Percentiles rank a stretch among this genome's conserved stretches.
phyloP scores from a whole-genome alignment of 1,140 invertebrate species.

The Nephotettix cincticeps region DNA sequence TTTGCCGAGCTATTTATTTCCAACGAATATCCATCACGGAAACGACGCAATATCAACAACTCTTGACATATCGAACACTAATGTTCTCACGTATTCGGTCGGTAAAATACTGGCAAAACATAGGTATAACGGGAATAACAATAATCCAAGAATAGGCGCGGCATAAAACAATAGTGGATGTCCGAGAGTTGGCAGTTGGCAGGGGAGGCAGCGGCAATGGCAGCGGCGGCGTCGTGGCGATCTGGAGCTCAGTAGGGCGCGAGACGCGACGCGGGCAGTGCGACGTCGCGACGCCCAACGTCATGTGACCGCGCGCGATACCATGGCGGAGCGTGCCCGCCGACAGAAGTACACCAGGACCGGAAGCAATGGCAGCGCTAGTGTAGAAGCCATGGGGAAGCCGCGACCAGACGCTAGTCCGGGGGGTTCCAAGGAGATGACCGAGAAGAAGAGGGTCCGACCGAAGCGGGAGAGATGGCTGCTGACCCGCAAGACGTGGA shows the following conservation, averaged over 20 bases:
- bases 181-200: neutral
- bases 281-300: too few species aligned
- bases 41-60: too few species aligned
- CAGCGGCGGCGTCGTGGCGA: too few species aligned
- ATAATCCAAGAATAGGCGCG: constrained; percentile 21
- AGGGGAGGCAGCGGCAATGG: neutral
- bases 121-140: constrained; percentile 17
- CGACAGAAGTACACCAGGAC: neutral
- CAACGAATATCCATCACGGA: too few species aligned
- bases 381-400: constrained; percentile 7
- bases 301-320: neutral
- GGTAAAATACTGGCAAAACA: constrained; percentile 15
- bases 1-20: too few species aligned
- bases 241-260: too few species aligned
- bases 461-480: constrained; percentile 67
- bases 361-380: constrained; percentile 2
- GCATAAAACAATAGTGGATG: constrained; percentile 19
- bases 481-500: constrained; percentile 83
- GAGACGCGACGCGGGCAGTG: too few species aligned
- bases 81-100: too few species aligned
- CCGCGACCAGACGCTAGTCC: neutral
- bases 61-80: too few species aligned
- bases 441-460: constrained; percentile 31
- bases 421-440: neutral
- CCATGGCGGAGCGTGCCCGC: constrained; percentile 1